Evolutionary conservation across 2,888 invertebrate genomes (phyloP).

Genomic region (Drosophila meridiana): DNA sequence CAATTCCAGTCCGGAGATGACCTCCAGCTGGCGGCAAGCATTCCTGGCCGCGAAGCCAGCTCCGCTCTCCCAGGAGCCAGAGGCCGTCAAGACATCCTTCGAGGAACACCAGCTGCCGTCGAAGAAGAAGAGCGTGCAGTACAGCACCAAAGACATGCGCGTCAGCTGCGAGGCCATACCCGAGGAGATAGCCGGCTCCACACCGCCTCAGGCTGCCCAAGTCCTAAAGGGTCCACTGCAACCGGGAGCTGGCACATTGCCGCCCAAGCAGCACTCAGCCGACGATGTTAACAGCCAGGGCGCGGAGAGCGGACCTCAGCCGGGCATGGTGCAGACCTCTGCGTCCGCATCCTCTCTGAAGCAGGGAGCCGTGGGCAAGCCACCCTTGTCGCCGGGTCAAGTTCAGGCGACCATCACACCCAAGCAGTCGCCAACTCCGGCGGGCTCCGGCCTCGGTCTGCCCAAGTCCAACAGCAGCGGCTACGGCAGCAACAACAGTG

Average conservation of each 20-base stretch:
- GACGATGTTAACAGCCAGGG: slow-evolving; percentile 82
- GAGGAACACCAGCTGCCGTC: slow-evolving; percentile 64
- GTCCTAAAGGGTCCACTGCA: slow-evolving; percentile 76
- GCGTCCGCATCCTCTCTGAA: slow-evolving; percentile 80
- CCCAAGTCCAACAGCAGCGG: slow-evolving; percentile 80
- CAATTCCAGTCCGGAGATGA: slow-evolving; percentile 97
- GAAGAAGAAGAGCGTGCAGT: slow-evolving; percentile 86
- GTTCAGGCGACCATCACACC: slow-evolving; percentile 52
- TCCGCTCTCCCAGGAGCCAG: slow-evolving; percentile 82
- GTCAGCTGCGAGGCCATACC: slow-evolving; percentile 96
- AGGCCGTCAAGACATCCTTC: slow-evolving; percentile 24
- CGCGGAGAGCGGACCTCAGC: slow-evolving; percentile 17
- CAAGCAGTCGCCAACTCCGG: slow-evolving; percentile 63
- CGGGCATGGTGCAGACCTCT: slow-evolving; percentile 77
- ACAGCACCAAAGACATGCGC: slow-evolving; percentile 90
- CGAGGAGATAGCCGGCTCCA: slow-evolving; percentile 93
- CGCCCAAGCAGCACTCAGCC: slow-evolving; percentile 84
- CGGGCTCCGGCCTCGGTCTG: slow-evolving; percentile 56
- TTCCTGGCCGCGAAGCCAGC: slow-evolving; percentile 85
- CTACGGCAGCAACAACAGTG: slow-evolving; percentile 52
- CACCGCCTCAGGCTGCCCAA: slow-evolving; percentile 88
- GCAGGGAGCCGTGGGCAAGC: slow-evolving; percentile 85
- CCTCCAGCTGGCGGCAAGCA: slow-evolving; percentile 92
- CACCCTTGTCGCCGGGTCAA: slow-evolving; percentile 88
- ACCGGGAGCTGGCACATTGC: slow-evolving; percentile 58